Evolutionary conservation across 2,797 vertebrate genomes (phyloP), one percentile per base, ranked within the genome.

Genomic region (Acrossocheilus fasciatus): DNA sequence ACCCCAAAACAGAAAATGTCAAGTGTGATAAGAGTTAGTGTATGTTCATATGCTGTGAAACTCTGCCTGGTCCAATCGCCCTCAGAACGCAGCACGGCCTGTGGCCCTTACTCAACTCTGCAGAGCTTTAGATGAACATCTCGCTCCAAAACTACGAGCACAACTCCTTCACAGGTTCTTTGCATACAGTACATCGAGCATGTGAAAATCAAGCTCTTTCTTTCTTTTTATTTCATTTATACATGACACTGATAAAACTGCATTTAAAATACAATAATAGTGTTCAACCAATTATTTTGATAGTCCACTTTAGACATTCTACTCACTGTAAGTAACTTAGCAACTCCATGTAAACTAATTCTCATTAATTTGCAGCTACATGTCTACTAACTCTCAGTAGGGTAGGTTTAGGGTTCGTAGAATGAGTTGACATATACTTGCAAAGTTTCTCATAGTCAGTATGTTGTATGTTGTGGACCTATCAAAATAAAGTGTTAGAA

Each of bases 1-100:
- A 94, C 91, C 89, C 93, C 85, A 79, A 93, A 94, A 90, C 93
- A 93, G 93, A 95, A 93, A 91, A 92, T 95, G 94, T 95, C 94
- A 94, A 94, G 94, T 94, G 93, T 87, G 92, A 96, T 96, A 93
- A 94, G 90, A 47, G 90, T 91, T 91, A 81, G 88, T 90, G 91
- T 83, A 39, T 90, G 89, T 93, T 76, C 86, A 94, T 92, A 90
- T 87, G 87, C 90, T 93, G 89, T 92, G 94, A 95, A 93, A 92
- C 89, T 83, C 91, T 91, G 89, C 91, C 91, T 92, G 89, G 82
- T 83, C 88, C 78, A 84, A 87, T 92, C 89, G 87, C 81, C 78
- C 75, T 12, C 90, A 72, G 84, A 89, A 89, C 85, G 72, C 87
- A 79, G 89, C 81, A 86, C 87, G 6, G 14, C 76, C 69, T 87